Evolutionary conservation across 2,113 vertebrate species (phyloP).

Genomic region (Pseudolaguvia tuberculata): DNA sequence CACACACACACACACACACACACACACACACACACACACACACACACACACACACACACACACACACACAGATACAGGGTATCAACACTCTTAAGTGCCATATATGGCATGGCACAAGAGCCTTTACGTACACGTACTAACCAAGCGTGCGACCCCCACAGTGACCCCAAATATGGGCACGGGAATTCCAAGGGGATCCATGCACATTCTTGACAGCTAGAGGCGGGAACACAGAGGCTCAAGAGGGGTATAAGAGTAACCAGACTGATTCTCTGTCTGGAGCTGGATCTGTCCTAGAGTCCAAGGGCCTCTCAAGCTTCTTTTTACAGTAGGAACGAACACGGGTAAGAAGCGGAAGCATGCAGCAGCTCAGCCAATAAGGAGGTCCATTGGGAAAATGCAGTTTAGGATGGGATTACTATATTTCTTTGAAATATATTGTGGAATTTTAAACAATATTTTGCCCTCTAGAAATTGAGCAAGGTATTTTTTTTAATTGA

Average conservation of each 20-base stretch:
- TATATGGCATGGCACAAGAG: constrained; percentile 76
- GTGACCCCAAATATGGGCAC: constrained; percentile 85
- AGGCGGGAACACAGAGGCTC: neutral
- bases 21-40: no score
- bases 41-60: no score
- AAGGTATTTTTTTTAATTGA: neutral
- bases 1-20: no score
- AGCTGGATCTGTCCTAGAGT: constrained; percentile 51
- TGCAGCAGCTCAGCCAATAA: neutral
- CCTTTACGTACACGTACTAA: constrained; percentile 1
- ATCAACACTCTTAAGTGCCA: constrained; percentile 63
- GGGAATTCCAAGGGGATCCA: constrained; percentile 58
- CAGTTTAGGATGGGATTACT: neutral
- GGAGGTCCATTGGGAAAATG: neutral
- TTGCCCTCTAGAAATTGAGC: neutral
- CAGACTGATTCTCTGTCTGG: constrained; percentile 25
- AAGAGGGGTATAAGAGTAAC: constrained; percentile 67
- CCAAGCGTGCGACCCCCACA: constrained; percentile 69
- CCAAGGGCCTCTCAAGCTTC: constrained; percentile 48
- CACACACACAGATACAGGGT: no score
- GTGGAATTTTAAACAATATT: neutral
- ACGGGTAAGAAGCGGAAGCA: constrained; percentile 54
- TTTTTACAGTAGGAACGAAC: constrained; percentile 41
- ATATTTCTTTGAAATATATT: no score
- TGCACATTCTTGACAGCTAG: constrained; percentile 54